phyloP scores from a whole-genome alignment of 2,113 vertebrate genomes.

The Chaetodon auriga region DNA sequence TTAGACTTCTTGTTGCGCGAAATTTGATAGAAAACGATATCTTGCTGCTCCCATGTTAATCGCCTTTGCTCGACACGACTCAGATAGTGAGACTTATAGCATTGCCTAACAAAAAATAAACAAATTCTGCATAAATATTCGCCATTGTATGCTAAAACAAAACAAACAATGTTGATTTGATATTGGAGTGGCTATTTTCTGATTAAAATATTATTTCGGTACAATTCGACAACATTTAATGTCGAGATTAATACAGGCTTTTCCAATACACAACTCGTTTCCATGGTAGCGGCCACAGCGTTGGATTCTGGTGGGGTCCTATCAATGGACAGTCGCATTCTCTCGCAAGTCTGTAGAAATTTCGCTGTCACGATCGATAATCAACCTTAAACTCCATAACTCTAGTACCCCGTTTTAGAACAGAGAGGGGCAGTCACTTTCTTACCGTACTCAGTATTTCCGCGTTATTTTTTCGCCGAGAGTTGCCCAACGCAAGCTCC shows the following conservation, averaged over 20 bases:
- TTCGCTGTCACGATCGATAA: background rate
- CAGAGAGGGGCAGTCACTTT: background rate
- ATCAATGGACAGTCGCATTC: constrained; percentile 1
- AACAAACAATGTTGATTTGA: rapidly evolving
- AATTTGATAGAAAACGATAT: background rate
- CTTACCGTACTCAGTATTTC: background rate
- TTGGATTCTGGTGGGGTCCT: constrained; percentile 49
- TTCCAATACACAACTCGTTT: constrained; percentile 14
- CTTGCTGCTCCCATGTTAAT: background rate
- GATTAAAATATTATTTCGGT: rapidly evolving
- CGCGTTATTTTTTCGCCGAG: rapidly evolving
- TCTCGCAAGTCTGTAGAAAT: background rate
- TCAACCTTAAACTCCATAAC: background rate
- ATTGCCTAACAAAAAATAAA: constrained; percentile 54
- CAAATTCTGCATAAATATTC: rapidly evolving
- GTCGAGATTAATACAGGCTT: constrained; percentile 3
- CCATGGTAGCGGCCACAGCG: constrained; percentile 47
- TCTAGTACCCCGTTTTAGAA: background rate
- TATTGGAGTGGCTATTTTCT: rapidly evolving
- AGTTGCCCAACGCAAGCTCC: background rate
- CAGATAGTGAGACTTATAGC: background rate
- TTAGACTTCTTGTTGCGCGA: background rate
- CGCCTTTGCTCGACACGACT: background rate
- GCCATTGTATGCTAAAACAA: rapidly evolving
- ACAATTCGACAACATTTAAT: rapidly evolving